A percentile compares a stretch with the other conserved stretches of the same genome.
These are phyloP conservation scores for Colletes collaris DNA, from an alignment of 2,888 invertebrate genomes.

Conservation along the genomic window DNA sequence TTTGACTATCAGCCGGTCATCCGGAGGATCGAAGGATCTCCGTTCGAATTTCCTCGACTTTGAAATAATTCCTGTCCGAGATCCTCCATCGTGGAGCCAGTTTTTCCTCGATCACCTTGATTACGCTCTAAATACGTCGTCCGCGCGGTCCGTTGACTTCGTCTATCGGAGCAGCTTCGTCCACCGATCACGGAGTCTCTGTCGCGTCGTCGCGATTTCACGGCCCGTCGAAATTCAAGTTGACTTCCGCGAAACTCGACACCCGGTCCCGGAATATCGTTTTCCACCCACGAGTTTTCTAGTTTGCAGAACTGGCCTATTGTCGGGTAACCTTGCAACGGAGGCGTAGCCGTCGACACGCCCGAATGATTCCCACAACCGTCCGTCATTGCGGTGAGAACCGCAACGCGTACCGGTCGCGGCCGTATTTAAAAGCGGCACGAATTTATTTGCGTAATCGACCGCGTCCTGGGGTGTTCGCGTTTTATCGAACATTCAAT, in stretches of 20 bases:
- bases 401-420: conserved; percentile 49
- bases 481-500: conserved; percentile 25
- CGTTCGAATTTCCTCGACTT: no score
- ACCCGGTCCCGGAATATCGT: conserved; percentile 62
- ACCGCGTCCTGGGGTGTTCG: conserved; percentile 27
- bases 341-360: conserved; percentile 76
- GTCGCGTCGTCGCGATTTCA: conserved; percentile 21
- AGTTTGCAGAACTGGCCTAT: conserved; percentile 55
- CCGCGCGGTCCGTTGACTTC: not conserved
- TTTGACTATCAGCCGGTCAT: no score
- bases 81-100: no score
- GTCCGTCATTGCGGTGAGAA: conserved; percentile 67
- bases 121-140: not conserved
- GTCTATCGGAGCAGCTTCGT: not conserved
- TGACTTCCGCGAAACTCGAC: conserved; percentile 43
- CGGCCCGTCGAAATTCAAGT: conserved; percentile 26
- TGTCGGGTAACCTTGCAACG: conserved; percentile 70
- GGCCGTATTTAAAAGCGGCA: conserved; percentile 59
- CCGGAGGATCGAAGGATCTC: no score
- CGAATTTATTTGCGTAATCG: conserved; percentile 62
- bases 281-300: conserved; percentile 69
- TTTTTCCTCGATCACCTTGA: conserved; percentile 3
- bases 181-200: not conserved
- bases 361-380: conserved; percentile 68
- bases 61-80: no score